A percentile compares a stretch with the other conserved stretches of the same genome.
Evolutionary conservation across 2,888 invertebrate genomes (phyloP).

Genomic region (Dicycla oo): DNA sequence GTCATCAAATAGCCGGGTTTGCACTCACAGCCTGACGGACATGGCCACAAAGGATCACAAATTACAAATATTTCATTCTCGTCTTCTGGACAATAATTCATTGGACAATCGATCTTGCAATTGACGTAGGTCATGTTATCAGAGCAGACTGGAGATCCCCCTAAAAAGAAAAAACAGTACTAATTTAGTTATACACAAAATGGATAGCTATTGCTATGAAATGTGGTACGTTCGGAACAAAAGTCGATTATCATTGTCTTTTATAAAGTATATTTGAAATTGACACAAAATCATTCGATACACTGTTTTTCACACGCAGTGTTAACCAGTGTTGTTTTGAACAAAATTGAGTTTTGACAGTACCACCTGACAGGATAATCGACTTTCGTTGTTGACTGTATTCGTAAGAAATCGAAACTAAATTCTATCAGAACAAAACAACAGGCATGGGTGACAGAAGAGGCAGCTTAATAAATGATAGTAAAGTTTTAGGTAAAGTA

Average conservation of each 20-base stretch:
- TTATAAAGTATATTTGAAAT: neutral
- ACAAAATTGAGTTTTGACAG: neutral
- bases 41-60: constrained; percentile 70
- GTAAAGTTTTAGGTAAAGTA: too few relatives aligned
- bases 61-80: constrained; percentile 63
- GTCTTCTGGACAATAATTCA: constrained; percentile 69
- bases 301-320: too few relatives aligned
- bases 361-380: too few relatives aligned
- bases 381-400: neutral
- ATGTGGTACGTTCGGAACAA: too few relatives aligned
- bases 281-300: neutral
- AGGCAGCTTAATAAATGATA: too few relatives aligned
- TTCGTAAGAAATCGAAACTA: neutral
- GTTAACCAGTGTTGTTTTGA: too few relatives aligned
- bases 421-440: too few relatives aligned
- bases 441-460: too few relatives aligned
- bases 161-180: neutral
- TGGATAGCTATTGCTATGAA: neutral
- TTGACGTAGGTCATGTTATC: constrained; percentile 69
- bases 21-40: constrained; percentile 75
- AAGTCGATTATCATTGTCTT: neutral
- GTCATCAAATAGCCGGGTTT: constrained; percentile 64
- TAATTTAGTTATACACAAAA: neutral
- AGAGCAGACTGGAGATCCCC: constrained; percentile 23
- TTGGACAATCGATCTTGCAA: constrained; percentile 70